These are phyloP conservation scores for Procambarus virginalis DNA, from an alignment of 1,140 invertebrate genomes.

Conservation along the genomic window DNA sequence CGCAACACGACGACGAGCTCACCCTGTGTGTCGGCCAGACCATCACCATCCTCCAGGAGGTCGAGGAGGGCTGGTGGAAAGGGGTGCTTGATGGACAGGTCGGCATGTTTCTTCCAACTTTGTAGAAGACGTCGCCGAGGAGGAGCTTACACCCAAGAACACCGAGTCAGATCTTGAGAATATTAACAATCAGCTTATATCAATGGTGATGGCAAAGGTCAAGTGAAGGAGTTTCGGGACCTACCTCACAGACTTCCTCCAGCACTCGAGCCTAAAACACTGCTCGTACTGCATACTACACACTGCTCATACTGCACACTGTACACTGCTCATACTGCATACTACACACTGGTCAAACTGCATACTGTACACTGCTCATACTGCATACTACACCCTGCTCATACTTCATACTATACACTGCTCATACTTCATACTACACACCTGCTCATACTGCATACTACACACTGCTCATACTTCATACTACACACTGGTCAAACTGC, in stretches of 20 bases:
- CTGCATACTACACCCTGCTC: too few relatives aligned
- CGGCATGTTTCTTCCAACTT: constrained; percentile 95
- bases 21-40: constrained; percentile 88
- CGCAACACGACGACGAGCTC: constrained; percentile 93
- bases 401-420: too few relatives aligned
- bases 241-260: constrained; percentile 53
- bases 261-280: constrained; percentile 49
- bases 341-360: too few relatives aligned
- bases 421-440: too few relatives aligned
- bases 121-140: constrained; percentile 81
- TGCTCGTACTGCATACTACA: too few relatives aligned
- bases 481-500: too few relatives aligned
- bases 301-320: too few relatives aligned
- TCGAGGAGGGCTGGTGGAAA: constrained; percentile 93
- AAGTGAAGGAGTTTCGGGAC: constrained; percentile 50
- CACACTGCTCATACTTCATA: too few relatives aligned
- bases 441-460: too few relatives aligned
- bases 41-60: constrained; percentile 90
- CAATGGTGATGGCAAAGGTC: constrained; percentile 68
- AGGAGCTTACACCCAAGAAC: constrained; percentile 67
- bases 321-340: too few relatives aligned
- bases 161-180: constrained; percentile 49
- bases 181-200: constrained; percentile 65
- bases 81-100: constrained; percentile 83
- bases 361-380: too few relatives aligned